Conservation (phyloP, 2,888 invertebrate species). For the Pedicia rivosa region DNA sequence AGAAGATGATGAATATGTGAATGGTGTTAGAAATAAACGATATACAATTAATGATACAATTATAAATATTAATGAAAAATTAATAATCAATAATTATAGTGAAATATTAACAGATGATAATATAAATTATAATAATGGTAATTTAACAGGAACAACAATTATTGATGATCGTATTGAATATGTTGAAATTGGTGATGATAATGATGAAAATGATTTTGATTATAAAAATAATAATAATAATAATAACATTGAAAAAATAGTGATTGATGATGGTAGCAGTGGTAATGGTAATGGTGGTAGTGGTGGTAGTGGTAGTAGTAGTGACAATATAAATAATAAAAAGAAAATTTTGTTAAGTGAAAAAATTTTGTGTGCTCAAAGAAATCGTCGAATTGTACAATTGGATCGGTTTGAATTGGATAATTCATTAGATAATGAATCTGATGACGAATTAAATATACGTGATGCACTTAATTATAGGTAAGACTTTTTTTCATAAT, state of each 20-base stretch:
- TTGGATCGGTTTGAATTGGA: conserved; percentile 15
- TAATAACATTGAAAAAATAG: not conserved
- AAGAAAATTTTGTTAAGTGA: conserved; percentile 3
- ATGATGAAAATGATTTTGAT: not conserved
- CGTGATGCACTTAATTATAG: conserved; percentile 36
- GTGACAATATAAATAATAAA: conserved; percentile 1
- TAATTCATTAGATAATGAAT: conserved; percentile 14
- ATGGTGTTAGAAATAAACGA: conserved; percentile 3
- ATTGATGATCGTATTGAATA: conserved; percentile 1
- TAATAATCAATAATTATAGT: too few relatives aligned
- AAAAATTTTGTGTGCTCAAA: conserved; percentile 10
- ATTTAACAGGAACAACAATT: conserved; percentile 3
- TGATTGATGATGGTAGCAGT: not conserved
- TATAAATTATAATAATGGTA: not conserved
- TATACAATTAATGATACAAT: not conserved
- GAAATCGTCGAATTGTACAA: conserved; percentile 14
- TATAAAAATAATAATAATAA: not conserved
- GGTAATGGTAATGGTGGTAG: not conserved
- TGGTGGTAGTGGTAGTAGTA: not conserved
- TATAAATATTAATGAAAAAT: too few relatives aligned
- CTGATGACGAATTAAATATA: conserved; percentile 25
- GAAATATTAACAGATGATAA: too few relatives aligned
- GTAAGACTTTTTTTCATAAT: conserved; percentile 27
- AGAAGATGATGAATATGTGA: conserved; percentile 11
- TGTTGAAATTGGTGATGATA: conserved; percentile 5